Conservation (phyloP, 2,113 vertebrate genomes). For the Hippocampus barbouri region DNA sequence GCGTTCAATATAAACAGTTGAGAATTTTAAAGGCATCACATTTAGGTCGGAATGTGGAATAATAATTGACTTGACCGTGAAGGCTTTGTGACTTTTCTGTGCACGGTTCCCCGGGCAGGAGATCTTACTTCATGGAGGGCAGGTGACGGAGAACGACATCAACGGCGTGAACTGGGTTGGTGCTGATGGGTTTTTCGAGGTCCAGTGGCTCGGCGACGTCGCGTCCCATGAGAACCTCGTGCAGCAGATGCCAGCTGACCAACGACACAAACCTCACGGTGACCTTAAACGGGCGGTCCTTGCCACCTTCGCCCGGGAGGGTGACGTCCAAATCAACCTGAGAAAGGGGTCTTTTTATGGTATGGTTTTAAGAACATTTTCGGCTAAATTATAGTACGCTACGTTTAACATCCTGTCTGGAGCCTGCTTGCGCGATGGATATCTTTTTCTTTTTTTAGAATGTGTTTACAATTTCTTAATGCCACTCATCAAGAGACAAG, state of each 20-base stretch:
- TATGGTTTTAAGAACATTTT: too few species aligned
- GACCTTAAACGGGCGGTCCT: conserved; percentile 97
- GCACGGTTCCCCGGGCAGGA: background rate
- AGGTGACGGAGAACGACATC: conserved; percentile 98
- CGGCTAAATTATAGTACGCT: too few species aligned
- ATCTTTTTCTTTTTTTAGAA: too few species aligned
- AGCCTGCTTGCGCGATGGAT: too few species aligned
- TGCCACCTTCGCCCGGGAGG: conserved; percentile 97
- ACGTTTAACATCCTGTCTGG: too few species aligned
- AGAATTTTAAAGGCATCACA: background rate
- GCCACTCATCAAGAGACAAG: background rate
- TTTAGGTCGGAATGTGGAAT: background rate
- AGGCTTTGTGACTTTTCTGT: background rate
- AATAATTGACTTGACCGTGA: too few species aligned
- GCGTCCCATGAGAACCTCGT: conserved; percentile 95
- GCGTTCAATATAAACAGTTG: too few species aligned
- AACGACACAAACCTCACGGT: conserved; percentile 96
- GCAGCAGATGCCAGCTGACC: conserved; percentile 98
- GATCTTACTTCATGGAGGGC: conserved; percentile 96
- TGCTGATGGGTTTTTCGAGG: conserved; percentile 99
- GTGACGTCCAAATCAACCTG: conserved; percentile 99
- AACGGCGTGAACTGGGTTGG: conserved; percentile 97
- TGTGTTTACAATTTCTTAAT: too few species aligned
- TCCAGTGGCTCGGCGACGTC: conserved; percentile 94
- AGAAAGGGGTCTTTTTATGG: background rate